A percentile compares a stretch with the other conserved stretches of the same genome.
Evolutionary conservation across 2,888 invertebrate genomes (phyloP).

Genomic region (Epinotia nisella): DNA sequence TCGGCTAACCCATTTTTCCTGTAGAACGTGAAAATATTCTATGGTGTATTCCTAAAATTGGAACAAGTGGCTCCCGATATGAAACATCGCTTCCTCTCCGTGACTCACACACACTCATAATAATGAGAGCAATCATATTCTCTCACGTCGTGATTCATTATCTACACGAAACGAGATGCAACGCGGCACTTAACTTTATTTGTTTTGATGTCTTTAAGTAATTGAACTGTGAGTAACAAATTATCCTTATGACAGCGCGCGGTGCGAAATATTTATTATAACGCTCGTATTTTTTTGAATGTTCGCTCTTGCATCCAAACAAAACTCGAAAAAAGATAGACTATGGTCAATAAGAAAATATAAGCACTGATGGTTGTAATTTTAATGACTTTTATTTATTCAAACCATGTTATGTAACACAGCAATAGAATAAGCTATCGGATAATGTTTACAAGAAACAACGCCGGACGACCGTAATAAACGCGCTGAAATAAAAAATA

Average conservation of each 20-base stretch:
- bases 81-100: conserved; percentile 60
- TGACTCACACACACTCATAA: conserved; percentile 72
- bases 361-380: not conserved
- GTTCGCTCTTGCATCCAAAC: not conserved
- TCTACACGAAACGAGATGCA: conserved; percentile 65
- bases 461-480: conserved; percentile 48
- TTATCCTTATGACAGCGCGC: conserved; percentile 47
- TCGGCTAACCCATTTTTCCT: not conserved
- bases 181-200: conserved; percentile 68
- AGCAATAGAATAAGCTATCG: conserved; percentile 25
- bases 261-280: conserved; percentile 60
- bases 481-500: conserved; percentile 36
- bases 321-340: not conserved
- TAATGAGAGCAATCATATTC: conserved; percentile 80
- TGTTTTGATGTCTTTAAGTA: conserved; percentile 73
- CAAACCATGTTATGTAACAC: not conserved
- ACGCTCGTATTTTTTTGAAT: not conserved
- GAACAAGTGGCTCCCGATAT: conserved; percentile 37
- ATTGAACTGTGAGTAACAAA: conserved; percentile 71
- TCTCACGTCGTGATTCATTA: conserved; percentile 82
- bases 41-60: conserved; percentile 24
- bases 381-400: no score
- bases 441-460: conserved; percentile 48
- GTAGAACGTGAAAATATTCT: conserved; percentile 2
- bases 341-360: conserved; percentile 32